Evolutionary conservation across 2,888 invertebrate species (phyloP).

Genomic region (Tanaodytes sp.): DNA sequence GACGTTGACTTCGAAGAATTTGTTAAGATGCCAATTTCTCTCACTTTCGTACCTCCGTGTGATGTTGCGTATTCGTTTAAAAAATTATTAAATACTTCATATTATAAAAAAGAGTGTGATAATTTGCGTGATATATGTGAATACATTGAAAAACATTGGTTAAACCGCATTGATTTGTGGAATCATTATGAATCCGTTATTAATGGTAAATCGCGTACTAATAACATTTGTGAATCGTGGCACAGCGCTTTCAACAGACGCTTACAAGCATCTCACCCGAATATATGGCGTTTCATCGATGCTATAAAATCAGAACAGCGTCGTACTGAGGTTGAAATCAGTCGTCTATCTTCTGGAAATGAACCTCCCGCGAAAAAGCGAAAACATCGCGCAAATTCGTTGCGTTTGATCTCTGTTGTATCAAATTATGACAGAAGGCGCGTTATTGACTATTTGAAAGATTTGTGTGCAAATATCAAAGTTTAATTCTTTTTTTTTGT

Average conservation of each 20-base stretch:
- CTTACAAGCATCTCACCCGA: not conserved
- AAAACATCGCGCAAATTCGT: not conserved
- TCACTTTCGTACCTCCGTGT: not conserved
- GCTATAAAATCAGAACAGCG: not conserved
- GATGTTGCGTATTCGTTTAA: not conserved
- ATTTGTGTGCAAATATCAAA: not conserved
- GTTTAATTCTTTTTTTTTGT: no score
- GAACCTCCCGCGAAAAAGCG: not conserved
- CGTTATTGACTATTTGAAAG: not conserved
- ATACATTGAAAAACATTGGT: not conserved
- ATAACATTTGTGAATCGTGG: conserved; percentile 16
- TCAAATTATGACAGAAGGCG: not conserved
- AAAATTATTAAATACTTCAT: not conserved
- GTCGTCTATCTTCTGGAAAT: not conserved
- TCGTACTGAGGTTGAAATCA: conserved; percentile 1
- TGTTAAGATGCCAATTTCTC: conserved; percentile 1
- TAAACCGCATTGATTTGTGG: conserved; percentile 2
- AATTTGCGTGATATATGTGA: no score
- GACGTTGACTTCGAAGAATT: no score
- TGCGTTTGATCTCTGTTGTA: not conserved
- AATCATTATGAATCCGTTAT: conserved; percentile 13
- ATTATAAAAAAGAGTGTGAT: not conserved
- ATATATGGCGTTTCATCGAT: not conserved
- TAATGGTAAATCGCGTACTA: conserved; percentile 4
- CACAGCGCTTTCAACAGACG: conserved; percentile 5